phyloP scores from a whole-genome alignment of 2,113 vertebrate species.

The Dasyprocta punctata region DNA sequence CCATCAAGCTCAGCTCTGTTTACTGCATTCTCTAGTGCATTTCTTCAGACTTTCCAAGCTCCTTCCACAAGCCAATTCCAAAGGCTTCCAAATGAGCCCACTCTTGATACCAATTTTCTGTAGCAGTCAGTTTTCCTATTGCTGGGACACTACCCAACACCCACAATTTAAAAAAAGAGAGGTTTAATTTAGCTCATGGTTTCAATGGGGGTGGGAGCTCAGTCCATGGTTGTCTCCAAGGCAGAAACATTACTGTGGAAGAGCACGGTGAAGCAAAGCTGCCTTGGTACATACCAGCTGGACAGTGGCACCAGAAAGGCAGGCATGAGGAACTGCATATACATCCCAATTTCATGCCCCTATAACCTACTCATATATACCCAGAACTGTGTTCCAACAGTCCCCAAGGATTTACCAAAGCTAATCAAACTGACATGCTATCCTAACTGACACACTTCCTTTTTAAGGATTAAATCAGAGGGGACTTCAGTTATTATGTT shows the following conservation, averaged over 20 bases:
- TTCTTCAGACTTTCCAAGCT: background rate
- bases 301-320: background rate
- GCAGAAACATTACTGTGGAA: background rate
- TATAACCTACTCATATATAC: background rate
- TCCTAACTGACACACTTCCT: background rate
- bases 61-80: background rate
- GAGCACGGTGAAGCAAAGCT: background rate
- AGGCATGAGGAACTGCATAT: background rate
- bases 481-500: background rate
- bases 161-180: background rate
- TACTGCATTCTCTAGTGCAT: too few relatives aligned
- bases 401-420: background rate
- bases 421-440: background rate
- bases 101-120: background rate
- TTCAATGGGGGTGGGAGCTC: background rate
- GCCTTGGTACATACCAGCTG: background rate
- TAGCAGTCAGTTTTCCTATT: background rate
- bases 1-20: too few relatives aligned
- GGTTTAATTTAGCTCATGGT: background rate
- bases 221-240: background rate
- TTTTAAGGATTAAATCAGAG: background rate
- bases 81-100: background rate
- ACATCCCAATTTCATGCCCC: background rate
- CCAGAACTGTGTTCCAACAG: background rate
- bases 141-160: background rate